Conservation (phyloP, 2,113 vertebrate species). For the Chionodraco myersi region DNA sequence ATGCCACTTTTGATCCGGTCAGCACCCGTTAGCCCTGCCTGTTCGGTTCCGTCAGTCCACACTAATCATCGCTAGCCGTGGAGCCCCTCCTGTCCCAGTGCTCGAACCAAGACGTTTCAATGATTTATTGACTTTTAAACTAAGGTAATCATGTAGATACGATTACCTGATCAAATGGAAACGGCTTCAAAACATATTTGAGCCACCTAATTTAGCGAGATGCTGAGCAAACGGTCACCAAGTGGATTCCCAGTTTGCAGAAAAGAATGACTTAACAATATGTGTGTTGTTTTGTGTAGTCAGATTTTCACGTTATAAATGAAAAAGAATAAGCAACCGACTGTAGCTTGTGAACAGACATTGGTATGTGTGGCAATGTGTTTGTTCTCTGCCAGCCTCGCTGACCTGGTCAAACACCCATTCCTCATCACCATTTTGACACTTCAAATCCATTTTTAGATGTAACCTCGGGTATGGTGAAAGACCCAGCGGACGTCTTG, state of each 20-base stretch:
- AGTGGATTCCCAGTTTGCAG: neutral
- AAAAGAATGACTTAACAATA: conserved; percentile 6
- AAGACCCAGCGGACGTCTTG: conserved; percentile 99
- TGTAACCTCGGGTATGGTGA: conserved; percentile 99
- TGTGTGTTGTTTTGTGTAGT: conserved; percentile 9
- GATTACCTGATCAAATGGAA: conserved; percentile 65
- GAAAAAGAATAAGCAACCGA: conserved; percentile 10
- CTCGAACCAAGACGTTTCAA: neutral
- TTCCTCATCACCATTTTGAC: conserved; percentile 99
- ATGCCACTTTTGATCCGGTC: conserved; percentile 84
- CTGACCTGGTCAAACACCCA: conserved; percentile 99
- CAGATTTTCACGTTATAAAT: neutral
- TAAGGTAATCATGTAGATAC: neutral
- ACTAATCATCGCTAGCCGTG: conserved; percentile 4
- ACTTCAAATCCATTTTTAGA: conserved; percentile 99
- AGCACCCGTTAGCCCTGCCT: conserved; percentile 79
- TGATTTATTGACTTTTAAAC: neutral
- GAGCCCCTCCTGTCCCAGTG: conserved; percentile 3
- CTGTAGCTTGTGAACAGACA: conserved; percentile 48
- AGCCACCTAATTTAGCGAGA: neutral
- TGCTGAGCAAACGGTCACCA: conserved; percentile 17
- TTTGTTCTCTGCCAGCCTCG: conserved; percentile 90
- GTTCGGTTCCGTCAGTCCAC: neutral
- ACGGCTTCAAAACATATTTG: conserved; percentile 30
- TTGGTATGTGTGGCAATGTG: conserved; percentile 97